Conservation (phyloP, 2,113 vertebrate genomes). For the Felis catus region DNA sequence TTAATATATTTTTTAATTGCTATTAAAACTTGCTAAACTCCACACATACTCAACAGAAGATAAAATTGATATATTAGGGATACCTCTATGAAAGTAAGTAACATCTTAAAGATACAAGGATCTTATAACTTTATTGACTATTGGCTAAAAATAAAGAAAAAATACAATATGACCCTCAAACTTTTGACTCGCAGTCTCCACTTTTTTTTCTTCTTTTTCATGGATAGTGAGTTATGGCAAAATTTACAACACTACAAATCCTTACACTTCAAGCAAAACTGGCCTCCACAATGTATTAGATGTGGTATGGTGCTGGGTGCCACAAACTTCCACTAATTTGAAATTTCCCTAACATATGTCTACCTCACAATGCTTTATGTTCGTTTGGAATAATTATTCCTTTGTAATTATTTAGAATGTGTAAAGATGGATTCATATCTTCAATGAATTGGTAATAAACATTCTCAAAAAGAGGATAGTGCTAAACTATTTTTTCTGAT, state of each 20-base stretch:
- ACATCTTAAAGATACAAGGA: not conserved
- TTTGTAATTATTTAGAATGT: constrained; percentile 18
- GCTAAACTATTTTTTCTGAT: not conserved
- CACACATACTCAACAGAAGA: not conserved
- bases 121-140: not conserved
- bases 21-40: not conserved
- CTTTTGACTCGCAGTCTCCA: not conserved
- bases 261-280: not conserved
- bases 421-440: not conserved
- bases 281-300: not conserved
- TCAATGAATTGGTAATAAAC: constrained; percentile 24
- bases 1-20: not conserved
- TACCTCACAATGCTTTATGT: not conserved
- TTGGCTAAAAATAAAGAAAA: not conserved
- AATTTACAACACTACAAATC: not conserved
- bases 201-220: not conserved
- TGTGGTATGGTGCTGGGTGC: not conserved
- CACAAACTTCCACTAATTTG: not conserved
- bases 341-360: not conserved
- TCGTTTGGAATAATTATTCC: constrained; percentile 17
- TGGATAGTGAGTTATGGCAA: not conserved
- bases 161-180: not conserved
- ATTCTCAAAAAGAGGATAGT: not conserved
- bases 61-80: not conserved
- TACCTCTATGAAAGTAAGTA: not conserved